Percentiles rank a stretch among this genome's conserved stretches.
Evolutionary conservation across 2,888 invertebrate species (phyloP).

Genomic region (Galerucella nymphaeae): DNA sequence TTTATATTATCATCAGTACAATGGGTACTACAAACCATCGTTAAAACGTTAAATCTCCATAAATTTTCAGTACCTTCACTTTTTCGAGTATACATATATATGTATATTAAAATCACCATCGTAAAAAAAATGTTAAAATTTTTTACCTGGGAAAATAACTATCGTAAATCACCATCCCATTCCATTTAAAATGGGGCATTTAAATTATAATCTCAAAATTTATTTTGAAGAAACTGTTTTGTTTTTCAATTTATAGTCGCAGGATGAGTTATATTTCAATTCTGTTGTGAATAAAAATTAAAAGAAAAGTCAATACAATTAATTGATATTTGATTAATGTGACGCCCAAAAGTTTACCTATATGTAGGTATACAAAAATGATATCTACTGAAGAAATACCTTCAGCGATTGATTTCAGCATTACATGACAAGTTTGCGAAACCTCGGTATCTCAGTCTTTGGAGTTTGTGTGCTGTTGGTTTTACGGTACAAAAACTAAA

Average conservation of each 20-base stretch:
- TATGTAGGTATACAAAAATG: no score
- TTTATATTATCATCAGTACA: slow-evolving; percentile 2
- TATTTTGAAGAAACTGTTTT: not conserved
- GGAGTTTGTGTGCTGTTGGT: no score
- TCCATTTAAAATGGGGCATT: slow-evolving; percentile 17
- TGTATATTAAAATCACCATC: slow-evolving; percentile 26
- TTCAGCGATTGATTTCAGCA: no score
- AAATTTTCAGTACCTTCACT: slow-evolving; percentile 24
- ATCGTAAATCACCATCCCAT: slow-evolving; percentile 24
- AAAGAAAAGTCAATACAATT: no score
- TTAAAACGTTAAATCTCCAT: slow-evolving; percentile 27
- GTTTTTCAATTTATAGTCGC: not conserved
- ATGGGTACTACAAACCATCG: slow-evolving; percentile 17
- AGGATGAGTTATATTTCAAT: no score
- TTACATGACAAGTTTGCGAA: no score
- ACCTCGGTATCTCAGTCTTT: no score
- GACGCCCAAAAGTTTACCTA: no score
- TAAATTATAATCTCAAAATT: slow-evolving; percentile 15
- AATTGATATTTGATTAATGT: no score
- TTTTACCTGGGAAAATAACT: slow-evolving; percentile 22
- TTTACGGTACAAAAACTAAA: no score
- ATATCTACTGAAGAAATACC: no score
- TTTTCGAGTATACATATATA: slow-evolving; percentile 29
- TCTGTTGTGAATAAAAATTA: no score
- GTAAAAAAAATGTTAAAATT: slow-evolving; percentile 21